Evolutionary conservation across 2,888 invertebrate genomes (phyloP).

Genomic region (Tethea ocularis): DNA sequence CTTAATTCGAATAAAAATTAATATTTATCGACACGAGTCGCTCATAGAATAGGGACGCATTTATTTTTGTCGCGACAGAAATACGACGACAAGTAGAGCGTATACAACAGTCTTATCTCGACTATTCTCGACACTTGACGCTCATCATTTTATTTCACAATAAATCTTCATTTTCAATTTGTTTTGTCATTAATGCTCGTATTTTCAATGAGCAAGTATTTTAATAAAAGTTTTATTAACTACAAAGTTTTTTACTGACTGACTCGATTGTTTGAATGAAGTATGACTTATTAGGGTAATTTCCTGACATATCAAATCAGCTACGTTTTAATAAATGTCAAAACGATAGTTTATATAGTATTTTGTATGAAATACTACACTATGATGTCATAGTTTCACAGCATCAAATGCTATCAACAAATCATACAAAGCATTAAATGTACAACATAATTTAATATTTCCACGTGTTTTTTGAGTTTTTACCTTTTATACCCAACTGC

Average conservation of each 20-base stretch:
- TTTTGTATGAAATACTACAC: no score
- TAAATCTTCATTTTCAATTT: constrained; percentile 7
- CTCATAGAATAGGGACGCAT: constrained; percentile 11
- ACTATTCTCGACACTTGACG: neutral
- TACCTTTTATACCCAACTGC: no score
- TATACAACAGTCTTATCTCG: neutral
- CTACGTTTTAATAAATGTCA: no score
- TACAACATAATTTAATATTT: no score
- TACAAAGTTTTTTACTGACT: neutral
- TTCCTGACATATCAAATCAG: no score
- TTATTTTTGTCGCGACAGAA: constrained; percentile 13
- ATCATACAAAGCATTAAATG: no score
- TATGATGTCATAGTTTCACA: no score
- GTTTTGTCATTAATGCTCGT: neutral
- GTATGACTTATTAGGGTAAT: no score
- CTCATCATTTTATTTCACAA: neutral
- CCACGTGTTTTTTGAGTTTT: no score
- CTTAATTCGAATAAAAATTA: neutral
- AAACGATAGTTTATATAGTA: no score
- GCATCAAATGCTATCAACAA: no score
- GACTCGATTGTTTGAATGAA: no score
- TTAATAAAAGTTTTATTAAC: neutral
- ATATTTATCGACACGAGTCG: neutral
- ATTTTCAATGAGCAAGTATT: neutral
- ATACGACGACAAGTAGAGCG: constrained; percentile 14